Base-by-base conservation (phyloP, 2,113 vertebrate species). In the Cynopterus brachyotis region DNA sequence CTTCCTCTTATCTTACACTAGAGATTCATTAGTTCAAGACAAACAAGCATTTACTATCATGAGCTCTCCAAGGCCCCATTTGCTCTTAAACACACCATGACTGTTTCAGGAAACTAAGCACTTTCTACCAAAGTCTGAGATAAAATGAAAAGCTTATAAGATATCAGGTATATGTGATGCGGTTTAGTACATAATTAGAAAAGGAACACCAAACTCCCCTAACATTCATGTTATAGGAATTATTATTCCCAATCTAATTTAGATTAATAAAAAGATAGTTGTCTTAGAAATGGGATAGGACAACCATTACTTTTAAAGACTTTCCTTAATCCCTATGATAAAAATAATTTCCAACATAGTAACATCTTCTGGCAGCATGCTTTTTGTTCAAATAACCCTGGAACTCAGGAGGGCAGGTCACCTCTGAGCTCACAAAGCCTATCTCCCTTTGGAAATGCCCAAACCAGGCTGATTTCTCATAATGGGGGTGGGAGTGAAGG, bases 11-110 rank as follows among this genome's bases (percentile, higher is more conserved):
- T 75, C 75, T 40, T 69, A 92, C 82, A 89, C 94, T 80, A 86
- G 96, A 97, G 73, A 95, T 85, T 60, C 94, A 97, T 98, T 97
- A 96, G 97, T 95, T 98, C 91, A 98, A 95, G 24, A 94, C 76
- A 97, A 98, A 97, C 95, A 97, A 95, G 95, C 89, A 92, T 91
- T 98, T 95, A 75, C 69, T 97, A 12, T 50, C 0, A 0, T 57
- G 64, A 81, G 94, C 81, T 97, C 94, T 69, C 94, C 0, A 96
- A 87, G 57, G 76, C n/a, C 30, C 93, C 22, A 79, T 91, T 79
- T 85, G 85, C 88, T 96, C 89, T 88, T 93, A 97, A 94, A 94
- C 20, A 95, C 42, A 92, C 64, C 42, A 69, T 42, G 95, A 86
- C 70, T 87, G 66, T 81, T 96, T 91, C 47, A 93, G 73, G 70